These are phyloP conservation scores for Drosophila rubida DNA, from an alignment of 2,888 invertebrate genomes.

Conservation along the genomic window DNA sequence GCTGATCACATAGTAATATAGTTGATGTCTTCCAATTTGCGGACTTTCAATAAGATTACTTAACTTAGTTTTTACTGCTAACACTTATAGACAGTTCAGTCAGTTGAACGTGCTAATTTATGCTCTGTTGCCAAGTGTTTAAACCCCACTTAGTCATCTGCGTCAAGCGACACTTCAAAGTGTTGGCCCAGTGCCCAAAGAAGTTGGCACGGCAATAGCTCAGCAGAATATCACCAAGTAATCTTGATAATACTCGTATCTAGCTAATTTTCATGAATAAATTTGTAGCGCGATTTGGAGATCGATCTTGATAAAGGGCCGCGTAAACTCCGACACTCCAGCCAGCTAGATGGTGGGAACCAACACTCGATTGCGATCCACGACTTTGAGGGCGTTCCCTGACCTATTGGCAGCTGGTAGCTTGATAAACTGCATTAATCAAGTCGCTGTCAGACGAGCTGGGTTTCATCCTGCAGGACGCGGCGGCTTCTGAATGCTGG, in stretches of 20 bases:
- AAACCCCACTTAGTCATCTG: background rate
- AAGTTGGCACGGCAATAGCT: background rate
- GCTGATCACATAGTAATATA: no score
- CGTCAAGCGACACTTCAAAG: background rate
- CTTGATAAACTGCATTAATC: constrained; percentile 3
- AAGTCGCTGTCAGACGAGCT: background rate
- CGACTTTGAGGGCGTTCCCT: background rate
- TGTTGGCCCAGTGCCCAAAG: background rate
- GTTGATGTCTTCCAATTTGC: no score
- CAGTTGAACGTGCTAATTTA: background rate
- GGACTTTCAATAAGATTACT: no score
- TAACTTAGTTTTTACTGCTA: no score
- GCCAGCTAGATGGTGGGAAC: background rate
- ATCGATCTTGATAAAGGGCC: background rate
- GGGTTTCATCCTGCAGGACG: background rate
- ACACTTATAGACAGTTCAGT: background rate
- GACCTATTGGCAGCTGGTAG: background rate
- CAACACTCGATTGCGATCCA: background rate
- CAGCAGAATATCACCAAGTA: background rate
- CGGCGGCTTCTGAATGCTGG: constrained; percentile 5
- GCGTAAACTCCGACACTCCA: background rate
- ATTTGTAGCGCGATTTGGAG: background rate
- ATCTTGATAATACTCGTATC: background rate
- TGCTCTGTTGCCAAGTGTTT: background rate
- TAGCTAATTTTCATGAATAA: background rate